These are phyloP conservation scores for Corydoras maculifer DNA, from an alignment of 2,113 vertebrate genomes.

Conservation along the genomic window DNA sequence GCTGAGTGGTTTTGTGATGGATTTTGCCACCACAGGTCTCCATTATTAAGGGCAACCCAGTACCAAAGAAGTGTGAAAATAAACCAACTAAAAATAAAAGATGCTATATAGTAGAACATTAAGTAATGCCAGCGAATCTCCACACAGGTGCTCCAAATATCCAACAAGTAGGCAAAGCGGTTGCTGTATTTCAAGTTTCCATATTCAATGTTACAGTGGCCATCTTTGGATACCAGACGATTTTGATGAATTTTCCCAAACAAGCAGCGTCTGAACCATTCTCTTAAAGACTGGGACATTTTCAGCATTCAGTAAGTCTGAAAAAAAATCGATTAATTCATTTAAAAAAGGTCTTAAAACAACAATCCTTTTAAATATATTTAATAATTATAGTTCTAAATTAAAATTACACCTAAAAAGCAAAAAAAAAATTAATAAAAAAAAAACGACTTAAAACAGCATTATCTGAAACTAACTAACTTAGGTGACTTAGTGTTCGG, in stretches of 20 bases:
- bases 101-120: constrained; percentile 79
- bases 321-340: not conserved
- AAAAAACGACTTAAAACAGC: not conserved
- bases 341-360: not conserved
- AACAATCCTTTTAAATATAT: not conserved
- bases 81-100: constrained; percentile 92
- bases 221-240: constrained; percentile 88
- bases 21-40: constrained; percentile 83
- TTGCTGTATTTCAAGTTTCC: constrained; percentile 80
- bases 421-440: not conserved
- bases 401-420: not conserved
- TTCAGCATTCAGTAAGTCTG: constrained; percentile 31
- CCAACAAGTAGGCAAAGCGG: constrained; percentile 77
- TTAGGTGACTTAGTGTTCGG: not conserved
- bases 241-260: constrained; percentile 53
- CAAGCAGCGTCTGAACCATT: constrained; percentile 59
- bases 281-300: constrained; percentile 75
- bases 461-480: not conserved
- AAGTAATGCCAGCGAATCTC: constrained; percentile 90
- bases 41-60: constrained; percentile 77
- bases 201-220: constrained; percentile 91
- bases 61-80: constrained; percentile 91
- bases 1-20: constrained; percentile 67
- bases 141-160: constrained; percentile 92
- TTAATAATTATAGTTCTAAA: too few species aligned